These are phyloP conservation scores for Digitonthophagus gazella DNA, from an alignment of 2,888 invertebrate species.

Conservation along the genomic window DNA sequence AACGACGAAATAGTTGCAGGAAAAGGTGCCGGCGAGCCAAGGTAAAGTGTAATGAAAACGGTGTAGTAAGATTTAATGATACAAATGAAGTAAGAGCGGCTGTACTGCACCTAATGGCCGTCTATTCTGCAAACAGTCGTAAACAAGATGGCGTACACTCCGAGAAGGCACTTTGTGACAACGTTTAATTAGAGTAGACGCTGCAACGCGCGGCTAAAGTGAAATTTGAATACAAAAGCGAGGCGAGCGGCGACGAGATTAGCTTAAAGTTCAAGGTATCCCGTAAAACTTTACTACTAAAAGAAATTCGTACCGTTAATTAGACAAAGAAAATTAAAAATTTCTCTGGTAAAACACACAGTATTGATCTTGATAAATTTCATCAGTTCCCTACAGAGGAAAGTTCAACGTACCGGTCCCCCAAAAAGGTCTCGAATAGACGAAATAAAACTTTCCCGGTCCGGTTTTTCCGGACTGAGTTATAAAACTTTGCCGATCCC, in stretches of 20 bases:
- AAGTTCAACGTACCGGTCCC: not conserved
- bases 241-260: constrained; percentile 3
- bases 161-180: not conserved
- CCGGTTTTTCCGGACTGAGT: constrained; percentile 28
- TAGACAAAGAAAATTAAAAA: constrained; percentile 4
- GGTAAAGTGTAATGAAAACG: not conserved
- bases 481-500: constrained; percentile 32
- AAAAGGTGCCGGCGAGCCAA: not conserved
- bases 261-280: not conserved
- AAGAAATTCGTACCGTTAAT: constrained; percentile 1
- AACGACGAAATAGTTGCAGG: not conserved
- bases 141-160: not conserved
- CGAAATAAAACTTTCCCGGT: constrained; percentile 14
- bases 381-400: not conserved
- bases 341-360: not conserved
- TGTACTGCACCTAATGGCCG: not conserved
- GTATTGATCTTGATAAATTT: not conserved
- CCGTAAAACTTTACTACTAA: constrained; percentile 2
- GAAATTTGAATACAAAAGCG: constrained; percentile 1
- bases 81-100: not conserved
- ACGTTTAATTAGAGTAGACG: not conserved
- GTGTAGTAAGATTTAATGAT: not conserved
- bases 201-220: not conserved
- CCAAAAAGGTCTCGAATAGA: constrained; percentile 12
- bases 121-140: not conserved